These are phyloP conservation scores for Okamejei kenojei DNA, from an alignment of 2,797 vertebrate species.

Conservation along the genomic window DNA sequence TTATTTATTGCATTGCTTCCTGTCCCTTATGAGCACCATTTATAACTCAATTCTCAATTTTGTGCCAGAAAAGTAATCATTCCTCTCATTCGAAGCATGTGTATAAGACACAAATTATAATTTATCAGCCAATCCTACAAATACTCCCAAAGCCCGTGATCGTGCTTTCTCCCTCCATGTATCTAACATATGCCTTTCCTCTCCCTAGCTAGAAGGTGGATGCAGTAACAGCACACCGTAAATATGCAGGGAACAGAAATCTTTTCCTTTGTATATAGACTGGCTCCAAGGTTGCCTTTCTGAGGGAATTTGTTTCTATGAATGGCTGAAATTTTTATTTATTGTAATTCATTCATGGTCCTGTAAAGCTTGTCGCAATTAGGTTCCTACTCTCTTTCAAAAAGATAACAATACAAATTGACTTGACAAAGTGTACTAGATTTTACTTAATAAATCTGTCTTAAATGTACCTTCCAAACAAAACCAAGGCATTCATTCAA, in stretches of 20 bases:
- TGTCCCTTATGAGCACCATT: not conserved
- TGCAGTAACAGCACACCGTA: not conserved
- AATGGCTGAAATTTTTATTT: constrained; percentile 17
- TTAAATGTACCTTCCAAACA: not conserved
- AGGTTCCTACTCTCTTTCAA: not conserved
- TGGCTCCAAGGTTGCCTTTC: not conserved
- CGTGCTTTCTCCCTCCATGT: not conserved
- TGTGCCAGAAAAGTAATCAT: not conserved
- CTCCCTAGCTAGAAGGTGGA: not conserved
- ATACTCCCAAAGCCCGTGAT: not conserved
- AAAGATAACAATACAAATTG: constrained; percentile 13
- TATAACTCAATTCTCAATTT: constrained; percentile 1
- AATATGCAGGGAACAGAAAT: not conserved
- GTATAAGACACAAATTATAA: not conserved
- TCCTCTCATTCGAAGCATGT: not conserved
- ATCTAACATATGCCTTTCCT: not conserved
- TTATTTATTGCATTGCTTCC: constrained; percentile 4
- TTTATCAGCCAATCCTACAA: not conserved
- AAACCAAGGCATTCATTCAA: constrained; percentile 4
- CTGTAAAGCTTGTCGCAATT: not conserved
- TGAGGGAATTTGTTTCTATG: constrained; percentile 4
- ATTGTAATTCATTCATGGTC: constrained; percentile 21
- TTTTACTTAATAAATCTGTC: not conserved
- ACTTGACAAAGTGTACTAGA: too few species aligned
- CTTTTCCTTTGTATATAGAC: not conserved